Conservation (phyloP, 2,113 vertebrate species). For the Eolophus roseicapilla region DNA sequence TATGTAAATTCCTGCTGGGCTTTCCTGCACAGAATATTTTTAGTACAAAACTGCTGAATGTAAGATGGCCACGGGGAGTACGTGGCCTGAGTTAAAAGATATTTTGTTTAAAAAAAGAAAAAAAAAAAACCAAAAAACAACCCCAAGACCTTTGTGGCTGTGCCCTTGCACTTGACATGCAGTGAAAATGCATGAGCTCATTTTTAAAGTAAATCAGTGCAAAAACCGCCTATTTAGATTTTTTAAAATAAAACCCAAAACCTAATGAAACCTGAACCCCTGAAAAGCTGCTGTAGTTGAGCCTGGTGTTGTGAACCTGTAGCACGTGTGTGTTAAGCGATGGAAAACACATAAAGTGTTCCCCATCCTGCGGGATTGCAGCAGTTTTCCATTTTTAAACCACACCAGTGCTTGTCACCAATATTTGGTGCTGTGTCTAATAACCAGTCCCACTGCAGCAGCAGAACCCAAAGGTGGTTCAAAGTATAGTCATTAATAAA, state of each 20-base stretch:
- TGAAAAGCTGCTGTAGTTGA: background rate
- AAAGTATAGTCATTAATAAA: background rate
- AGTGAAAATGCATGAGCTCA: slow-evolving; percentile 77
- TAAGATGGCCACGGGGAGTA: slow-evolving; percentile 80
- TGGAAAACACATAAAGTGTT: background rate
- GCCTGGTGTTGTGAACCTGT: slow-evolving; percentile 31
- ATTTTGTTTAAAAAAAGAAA: slow-evolving; percentile 79
- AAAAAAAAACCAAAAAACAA: background rate
- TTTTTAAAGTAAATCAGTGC: slow-evolving; percentile 76
- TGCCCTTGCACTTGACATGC: slow-evolving; percentile 80
- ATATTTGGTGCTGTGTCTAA: background rate
- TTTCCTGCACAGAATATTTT: slow-evolving; percentile 93
- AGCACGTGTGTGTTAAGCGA: background rate
- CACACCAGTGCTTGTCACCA: background rate
- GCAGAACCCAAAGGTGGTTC: background rate
- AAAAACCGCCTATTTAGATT: slow-evolving; percentile 65
- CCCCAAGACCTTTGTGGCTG: slow-evolving; percentile 58
- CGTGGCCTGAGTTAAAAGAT: slow-evolving; percentile 77
- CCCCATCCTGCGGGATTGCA: background rate
- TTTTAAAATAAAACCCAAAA: background rate
- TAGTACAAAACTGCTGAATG: slow-evolving; percentile 96
- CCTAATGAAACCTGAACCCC: background rate
- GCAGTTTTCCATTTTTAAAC: background rate
- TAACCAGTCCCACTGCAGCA: background rate
- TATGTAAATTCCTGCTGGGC: slow-evolving; percentile 92